phyloP scores from a whole-genome alignment of 2,888 invertebrate genomes.

The Rhaphigaster nebulosa region DNA sequence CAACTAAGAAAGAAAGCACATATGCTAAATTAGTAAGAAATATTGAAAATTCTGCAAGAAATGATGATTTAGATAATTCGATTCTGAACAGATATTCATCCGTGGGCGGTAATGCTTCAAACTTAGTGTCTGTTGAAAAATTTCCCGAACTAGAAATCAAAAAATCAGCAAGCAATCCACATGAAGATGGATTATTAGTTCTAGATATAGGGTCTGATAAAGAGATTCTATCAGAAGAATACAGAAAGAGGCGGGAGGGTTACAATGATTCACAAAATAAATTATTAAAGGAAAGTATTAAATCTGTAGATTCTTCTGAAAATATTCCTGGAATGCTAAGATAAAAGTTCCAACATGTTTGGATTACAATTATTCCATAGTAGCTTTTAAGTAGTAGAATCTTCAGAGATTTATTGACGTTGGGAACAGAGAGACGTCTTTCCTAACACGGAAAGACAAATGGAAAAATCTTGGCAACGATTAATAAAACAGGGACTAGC shows the following conservation, averaged over 20 bases:
- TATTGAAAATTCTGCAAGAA: slow-evolving; percentile 23
- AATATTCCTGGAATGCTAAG: not conserved
- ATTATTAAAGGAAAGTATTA: not conserved
- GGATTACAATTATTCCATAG: not conserved
- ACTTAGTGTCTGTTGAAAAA: not conserved
- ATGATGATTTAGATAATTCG: not conserved
- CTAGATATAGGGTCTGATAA: not conserved
- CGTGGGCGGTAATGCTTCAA: not conserved
- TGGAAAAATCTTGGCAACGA: not conserved
- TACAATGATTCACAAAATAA: not conserved
- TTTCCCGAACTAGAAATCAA: slow-evolving; percentile 50
- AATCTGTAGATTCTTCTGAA: not conserved
- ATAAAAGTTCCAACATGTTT: not conserved
- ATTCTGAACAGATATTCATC: slow-evolving; percentile 33
- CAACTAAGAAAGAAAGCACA: slow-evolving; percentile 3
- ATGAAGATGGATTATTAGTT: slow-evolving; percentile 5
- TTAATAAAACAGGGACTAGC: not conserved
- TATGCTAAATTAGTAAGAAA: slow-evolving; percentile 32
- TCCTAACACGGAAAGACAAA: not conserved
- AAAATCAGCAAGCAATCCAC: not conserved
- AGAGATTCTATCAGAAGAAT: not conserved
- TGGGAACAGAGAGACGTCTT: not conserved
- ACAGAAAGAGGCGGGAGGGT: slow-evolving; percentile 21
- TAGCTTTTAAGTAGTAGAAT: not conserved
- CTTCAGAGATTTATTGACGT: not conserved